Evolutionary conservation across 2,888 invertebrate species (phyloP), one percentile per base, ranked within the genome.

Genomic region (Microplitis manilae): DNA sequence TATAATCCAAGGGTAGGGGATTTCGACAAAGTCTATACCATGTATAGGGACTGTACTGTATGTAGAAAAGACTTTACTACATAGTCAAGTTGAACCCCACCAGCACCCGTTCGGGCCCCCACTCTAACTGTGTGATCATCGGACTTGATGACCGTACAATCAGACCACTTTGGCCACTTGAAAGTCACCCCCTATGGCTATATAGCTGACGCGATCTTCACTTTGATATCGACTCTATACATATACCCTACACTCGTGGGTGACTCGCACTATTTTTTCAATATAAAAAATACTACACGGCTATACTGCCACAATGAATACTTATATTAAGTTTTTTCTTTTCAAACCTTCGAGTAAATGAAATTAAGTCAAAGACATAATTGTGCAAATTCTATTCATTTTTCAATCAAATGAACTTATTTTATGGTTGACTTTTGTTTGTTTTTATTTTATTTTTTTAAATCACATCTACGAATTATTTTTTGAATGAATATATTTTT

Each of bases 1-100:
- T 88, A 88, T 84, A 82, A 84, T 85, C 77, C 75, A n/a, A 50
- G 67, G 59, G 72, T 84, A 81, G 81, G 83, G 80, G 82, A 68
- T 68, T 41, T 59, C 73, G 59, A 71, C 40, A 20, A 50, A 41
- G 41, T 74, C 75, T 68, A 62, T 61, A 59, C 15, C 8, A 39
- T 17, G 64, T 75, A 78, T 41, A 68, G 72, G 17, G 77, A 78
- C 76, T 75, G 50, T n/a, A 30, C 30, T 30, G 59, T 8, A 5
- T 50, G 13, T 13, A 50, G 50, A 13, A 50, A 30, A 30, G 30
- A 50, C 50, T 50, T 50, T 50, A 50, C 50, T 50, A 50, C 50
- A 41, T 65, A 79, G 68, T 77, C 69, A 79, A 77, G 77, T 80
- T 82, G 68, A 77, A 64, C 75, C 73, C 64, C 69, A 72, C 73